Conservation (phyloP, 2,113 vertebrate species). For the Oreotrochilus melanogaster region DNA sequence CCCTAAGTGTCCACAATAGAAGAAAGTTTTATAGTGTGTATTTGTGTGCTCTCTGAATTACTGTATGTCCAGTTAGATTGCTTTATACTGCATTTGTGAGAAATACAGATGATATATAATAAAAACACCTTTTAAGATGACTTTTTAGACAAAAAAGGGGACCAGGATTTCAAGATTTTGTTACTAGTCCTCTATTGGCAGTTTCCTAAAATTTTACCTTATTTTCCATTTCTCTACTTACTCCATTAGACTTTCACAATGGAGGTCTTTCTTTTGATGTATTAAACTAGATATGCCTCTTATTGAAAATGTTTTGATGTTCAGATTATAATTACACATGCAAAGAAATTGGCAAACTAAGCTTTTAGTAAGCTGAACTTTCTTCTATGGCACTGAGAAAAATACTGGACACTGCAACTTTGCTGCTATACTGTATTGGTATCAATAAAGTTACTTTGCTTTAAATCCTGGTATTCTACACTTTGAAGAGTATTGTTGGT, state of each 20-base stretch:
- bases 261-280: not conserved
- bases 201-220: not conserved
- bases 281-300: not conserved
- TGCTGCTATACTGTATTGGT: not conserved
- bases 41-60: not conserved
- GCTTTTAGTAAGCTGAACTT: not conserved
- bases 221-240: not conserved
- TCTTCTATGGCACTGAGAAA: not conserved
- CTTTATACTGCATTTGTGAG: not conserved
- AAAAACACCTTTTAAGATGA: not conserved
- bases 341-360: not conserved
- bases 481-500: not conserved
- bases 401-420: not conserved
- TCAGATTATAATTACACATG: not conserved
- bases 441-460: constrained; percentile 9
- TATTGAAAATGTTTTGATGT: not conserved
- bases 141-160: not conserved
- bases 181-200: not conserved
- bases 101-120: not conserved
- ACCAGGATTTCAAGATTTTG: not conserved
- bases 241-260: not conserved
- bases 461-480: not conserved
- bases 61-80: not conserved
- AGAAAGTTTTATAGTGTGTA: not conserved
- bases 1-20: not conserved